These are phyloP conservation scores for Melikaiella ostensackeni DNA, from an alignment of 2,888 invertebrate species.

Conservation along the genomic window DNA sequence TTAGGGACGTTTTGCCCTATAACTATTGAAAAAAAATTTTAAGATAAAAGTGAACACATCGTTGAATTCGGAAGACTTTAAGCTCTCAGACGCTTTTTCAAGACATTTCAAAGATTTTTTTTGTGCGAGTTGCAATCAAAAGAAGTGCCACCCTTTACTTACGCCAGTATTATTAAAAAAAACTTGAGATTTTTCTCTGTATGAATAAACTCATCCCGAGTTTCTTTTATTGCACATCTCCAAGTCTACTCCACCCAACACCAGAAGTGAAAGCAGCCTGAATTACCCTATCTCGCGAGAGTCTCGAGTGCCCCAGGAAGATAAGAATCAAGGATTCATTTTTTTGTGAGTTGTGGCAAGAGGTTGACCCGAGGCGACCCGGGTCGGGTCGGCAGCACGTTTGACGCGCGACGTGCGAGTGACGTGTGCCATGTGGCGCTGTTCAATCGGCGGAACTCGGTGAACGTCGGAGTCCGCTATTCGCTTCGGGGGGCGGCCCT, in stretches of 20 bases:
- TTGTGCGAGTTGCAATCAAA: too few species aligned
- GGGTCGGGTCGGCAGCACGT: constrained; percentile 27
- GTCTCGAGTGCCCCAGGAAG: neutral
- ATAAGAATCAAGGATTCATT: constrained; percentile 2
- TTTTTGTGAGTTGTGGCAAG: neutral
- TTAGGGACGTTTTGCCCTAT: too few species aligned
- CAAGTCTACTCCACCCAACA: neutral
- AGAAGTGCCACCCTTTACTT: too few species aligned
- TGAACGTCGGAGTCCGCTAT: constrained; percentile 31
- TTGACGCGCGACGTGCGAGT: constrained; percentile 37
- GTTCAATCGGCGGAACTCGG: constrained; percentile 38
- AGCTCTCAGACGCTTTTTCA: too few species aligned
- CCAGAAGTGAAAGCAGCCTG: neutral
- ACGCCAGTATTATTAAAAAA: too few species aligned
- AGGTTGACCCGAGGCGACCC: constrained; percentile 6
- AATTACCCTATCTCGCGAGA: neutral
- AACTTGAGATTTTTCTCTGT: too few species aligned
- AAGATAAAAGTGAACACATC: too few species aligned
- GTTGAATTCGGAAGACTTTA: too few species aligned
- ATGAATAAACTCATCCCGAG: neutral
- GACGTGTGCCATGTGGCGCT: constrained; percentile 38
- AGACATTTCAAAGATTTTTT: too few species aligned
- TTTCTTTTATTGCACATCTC: neutral
- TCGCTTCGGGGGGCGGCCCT: constrained; percentile 39
- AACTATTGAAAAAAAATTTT: too few species aligned